Evolutionary conservation across 2,888 invertebrate species (phyloP), one percentile per base, ranked within the genome.

Genomic region (Metallyticus violacea): DNA sequence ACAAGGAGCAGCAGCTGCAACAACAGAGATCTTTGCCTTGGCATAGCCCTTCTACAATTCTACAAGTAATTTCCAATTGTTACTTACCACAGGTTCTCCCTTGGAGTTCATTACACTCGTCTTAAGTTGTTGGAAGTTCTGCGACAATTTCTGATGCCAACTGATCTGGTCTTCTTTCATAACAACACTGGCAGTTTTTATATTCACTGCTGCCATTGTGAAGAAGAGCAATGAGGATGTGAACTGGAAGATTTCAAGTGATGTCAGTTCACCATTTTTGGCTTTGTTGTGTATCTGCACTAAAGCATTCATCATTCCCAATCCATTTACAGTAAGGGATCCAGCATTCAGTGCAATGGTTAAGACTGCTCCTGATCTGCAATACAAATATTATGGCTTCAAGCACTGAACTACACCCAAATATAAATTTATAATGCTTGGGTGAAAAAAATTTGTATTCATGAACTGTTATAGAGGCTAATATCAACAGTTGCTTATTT

Each of bases 201-300:
- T n/a, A 40, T 87, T 88, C 1, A 87, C 86, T 7, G 81, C 87
- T 1, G 87, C 78, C 26, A 86, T 84, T 2, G 86, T 86, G 78
- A 88, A 86, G 85, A 88, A 87, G 5, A 88, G 30, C 6, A 87
- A 15, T 6, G 88, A 87, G 6, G 87, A 85, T 5, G 86, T 62
- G n/a, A 88, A 87, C 83, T 88, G 87, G 83, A 88, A 87, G 4
- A 86, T 78, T n/a, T 88, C 88, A 7, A 88, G 81, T 0, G 30
- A 6, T n/a, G 83, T 87, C n/a, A 88, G 30, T 25, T 80, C 79
- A 7, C 79, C 81, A 0, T 30, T 30, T 9, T 81, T 62, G 5
- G 26, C 26, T 80, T 86, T 86, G 27, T 88, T 79, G 4, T n/a
- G 28, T 26, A 88, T 22, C 6, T 25, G 22, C n/a, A 83, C 26